Base-by-base conservation (phyloP, 1,140 invertebrate species). In the Diachasmimorpha longicaudata region DNA sequence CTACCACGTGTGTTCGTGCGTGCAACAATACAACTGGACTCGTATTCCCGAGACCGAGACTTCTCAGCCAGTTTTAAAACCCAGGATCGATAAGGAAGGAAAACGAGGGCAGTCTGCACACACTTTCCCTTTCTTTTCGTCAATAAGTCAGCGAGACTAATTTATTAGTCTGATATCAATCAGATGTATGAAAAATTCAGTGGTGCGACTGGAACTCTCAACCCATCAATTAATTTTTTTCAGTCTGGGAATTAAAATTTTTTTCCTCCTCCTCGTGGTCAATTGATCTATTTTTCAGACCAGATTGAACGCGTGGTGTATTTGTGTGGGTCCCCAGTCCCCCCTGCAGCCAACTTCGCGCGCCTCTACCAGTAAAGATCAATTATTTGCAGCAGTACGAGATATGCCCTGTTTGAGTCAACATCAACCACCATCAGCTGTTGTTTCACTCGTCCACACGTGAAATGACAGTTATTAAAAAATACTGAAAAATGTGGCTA, bases 401-500 rank as follows among this genome's bases (percentile, higher is more conserved):
- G 58, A 23, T 25, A 63, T 63, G 58, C 19, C 58, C 58, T 11
- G 58, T 63, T 63, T 63, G 58, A 23, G 58, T 63, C 58, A 63
- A 68, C 66, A 68, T 68, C 66, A 68, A 81, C 83, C 81, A 85
- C 81, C 79, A 83, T 87, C 86, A 86, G 84, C 85, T 86, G 86
- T 85, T 85, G 82, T 84, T 77, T 82, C 79, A 78, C 79, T 81
- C 25, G n/a, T 46, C 19, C 72, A 19, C 23, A 44, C 16, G 25
- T 79, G 75, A 84, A 84, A 84, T 85, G 84, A 85, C 84, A 85
- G 84, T 80, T 81, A 80, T 55, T 76, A 76, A 75, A 79, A 80
- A 37, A 36, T 36, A 11, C 16, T 19, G 58, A 10, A 69, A 58
- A 76, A 69, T 39, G 76, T 66, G 14, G 4, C 23, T 11, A 66